Evolutionary conservation across 2,113 vertebrate species (phyloP), one percentile per base, ranked within the genome.

Genomic region (Sebastes schlegelii): DNA sequence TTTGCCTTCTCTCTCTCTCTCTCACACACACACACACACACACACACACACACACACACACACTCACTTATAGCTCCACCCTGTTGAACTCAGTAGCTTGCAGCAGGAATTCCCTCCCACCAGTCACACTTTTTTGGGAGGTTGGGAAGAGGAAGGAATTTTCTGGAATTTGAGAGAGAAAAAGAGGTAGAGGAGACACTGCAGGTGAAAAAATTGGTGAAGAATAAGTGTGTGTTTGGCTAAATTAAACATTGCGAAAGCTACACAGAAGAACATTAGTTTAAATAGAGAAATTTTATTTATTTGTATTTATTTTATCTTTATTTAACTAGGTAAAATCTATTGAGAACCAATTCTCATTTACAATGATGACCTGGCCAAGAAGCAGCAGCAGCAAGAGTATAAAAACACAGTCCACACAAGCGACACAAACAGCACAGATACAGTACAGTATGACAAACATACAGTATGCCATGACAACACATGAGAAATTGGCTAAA

Each of bases 81-180:
- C 89, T 65, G 54, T 40, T 83, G 61, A 88, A 82, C 77, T 84
- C 82, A 49, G 69, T 40, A 77, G 68, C 60, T 61, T 65, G 48
- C 75, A 48, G 54, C 48, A 77, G 87, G 74, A 88, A 80, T 85
- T 73, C 75, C 72, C 74, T 85, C 76, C 84, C 78, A 77, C 58
- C 82, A 80, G 76, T 57, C 51, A 76, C n/a, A 63, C 43, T 46
- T 66, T 83, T 62, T 62, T 34, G 26, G 26, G 26, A 34, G 5
- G 16, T 52, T 52, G 49, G 40, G 26, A 49, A 26, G 26, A 49
- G 55, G n/a, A 46, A 70, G 74, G 80, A 77, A 67, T 54, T 80
- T 88, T 87, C 91, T 91, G 77, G 85, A 92, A 92, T 84, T 79
- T 82, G 54, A 17, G 26, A 61, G 74, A 58, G 13, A 9, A 14